These are phyloP conservation scores for Neocrepidodera transversa DNA, from an alignment of 2,888 invertebrate species.

Conservation along the genomic window DNA sequence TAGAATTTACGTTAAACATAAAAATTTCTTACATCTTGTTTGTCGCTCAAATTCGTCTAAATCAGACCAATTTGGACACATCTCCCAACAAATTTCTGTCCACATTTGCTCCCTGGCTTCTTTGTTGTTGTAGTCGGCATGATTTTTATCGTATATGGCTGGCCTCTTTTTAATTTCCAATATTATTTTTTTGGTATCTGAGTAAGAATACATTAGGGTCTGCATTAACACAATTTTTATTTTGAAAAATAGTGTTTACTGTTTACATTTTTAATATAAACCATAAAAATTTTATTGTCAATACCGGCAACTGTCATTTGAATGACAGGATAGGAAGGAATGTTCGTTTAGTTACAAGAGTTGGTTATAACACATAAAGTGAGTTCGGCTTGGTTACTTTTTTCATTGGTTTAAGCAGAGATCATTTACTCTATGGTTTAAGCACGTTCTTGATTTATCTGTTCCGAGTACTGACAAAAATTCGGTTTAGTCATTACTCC, in stretches of 20 bases:
- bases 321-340: too few species aligned
- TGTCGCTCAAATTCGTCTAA: not conserved
- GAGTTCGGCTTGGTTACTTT: too few species aligned
- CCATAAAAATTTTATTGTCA: too few species aligned
- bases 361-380: too few species aligned
- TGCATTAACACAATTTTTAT: not conserved
- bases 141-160: conserved; percentile 2
- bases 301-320: too few species aligned
- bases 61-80: conserved; percentile 11
- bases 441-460: too few species aligned
- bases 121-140: conserved; percentile 6
- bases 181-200: conserved; percentile 4
- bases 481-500: too few species aligned
- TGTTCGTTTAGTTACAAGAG: too few species aligned
- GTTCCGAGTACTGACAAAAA: too few species aligned
- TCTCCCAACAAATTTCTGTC: conserved; percentile 12
- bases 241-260: not conserved
- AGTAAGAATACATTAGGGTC: not conserved
- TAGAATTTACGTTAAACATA: too few species aligned
- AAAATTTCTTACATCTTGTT: not conserved
- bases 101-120: conserved; percentile 3
- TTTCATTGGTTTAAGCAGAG: too few species aligned
- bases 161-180: conserved; percentile 1
- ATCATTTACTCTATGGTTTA: too few species aligned
- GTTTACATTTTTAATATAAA: not conserved